Conservation (phyloP, 1,140 invertebrate genomes). For the Tetramorium simillimum region DNA sequence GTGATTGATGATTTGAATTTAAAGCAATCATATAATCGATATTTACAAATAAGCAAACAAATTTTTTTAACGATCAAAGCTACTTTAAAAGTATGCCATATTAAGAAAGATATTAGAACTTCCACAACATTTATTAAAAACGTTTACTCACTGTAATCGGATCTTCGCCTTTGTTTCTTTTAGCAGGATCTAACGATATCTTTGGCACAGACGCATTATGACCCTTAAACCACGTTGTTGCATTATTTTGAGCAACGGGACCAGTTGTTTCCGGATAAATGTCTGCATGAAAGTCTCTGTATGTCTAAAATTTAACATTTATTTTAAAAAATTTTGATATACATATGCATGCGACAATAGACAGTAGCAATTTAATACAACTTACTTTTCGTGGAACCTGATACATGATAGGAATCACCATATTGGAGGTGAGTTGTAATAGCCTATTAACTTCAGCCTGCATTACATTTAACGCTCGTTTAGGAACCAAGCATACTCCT, state of each 20-base stretch:
- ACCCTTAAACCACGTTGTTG: slow-evolving; percentile 92
- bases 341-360: not conserved
- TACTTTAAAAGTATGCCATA: slow-evolving; percentile 6
- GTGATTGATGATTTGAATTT: slow-evolving; percentile 27
- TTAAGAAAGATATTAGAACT: not conserved
- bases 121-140: not conserved
- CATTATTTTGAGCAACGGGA: slow-evolving; percentile 90
- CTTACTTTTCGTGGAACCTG: slow-evolving; percentile 95
- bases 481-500: slow-evolving; percentile 95
- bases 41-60: slow-evolving; percentile 35
- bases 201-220: slow-evolving; percentile 90
- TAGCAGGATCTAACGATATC: slow-evolving; percentile 92
- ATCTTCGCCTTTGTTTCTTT: slow-evolving; percentile 87
- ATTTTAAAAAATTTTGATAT: not conserved
- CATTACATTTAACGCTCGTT: slow-evolving; percentile 96
- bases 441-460: slow-evolving; percentile 97
- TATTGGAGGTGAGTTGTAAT: slow-evolving; percentile 92
- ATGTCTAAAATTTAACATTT: slow-evolving; percentile 88
- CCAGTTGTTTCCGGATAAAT: slow-evolving; percentile 95
- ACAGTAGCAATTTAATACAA: not conserved
- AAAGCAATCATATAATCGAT: slow-evolving; percentile 29
- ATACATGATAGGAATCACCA: slow-evolving; percentile 96
- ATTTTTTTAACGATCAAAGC: slow-evolving; percentile 8
- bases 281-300: slow-evolving; percentile 96
- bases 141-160: slow-evolving; percentile 87